Percentiles rank a stretch among this genome's conserved stretches.
phyloP scores from a whole-genome alignment of 2,113 vertebrate species.

The Macrotus californicus region DNA sequence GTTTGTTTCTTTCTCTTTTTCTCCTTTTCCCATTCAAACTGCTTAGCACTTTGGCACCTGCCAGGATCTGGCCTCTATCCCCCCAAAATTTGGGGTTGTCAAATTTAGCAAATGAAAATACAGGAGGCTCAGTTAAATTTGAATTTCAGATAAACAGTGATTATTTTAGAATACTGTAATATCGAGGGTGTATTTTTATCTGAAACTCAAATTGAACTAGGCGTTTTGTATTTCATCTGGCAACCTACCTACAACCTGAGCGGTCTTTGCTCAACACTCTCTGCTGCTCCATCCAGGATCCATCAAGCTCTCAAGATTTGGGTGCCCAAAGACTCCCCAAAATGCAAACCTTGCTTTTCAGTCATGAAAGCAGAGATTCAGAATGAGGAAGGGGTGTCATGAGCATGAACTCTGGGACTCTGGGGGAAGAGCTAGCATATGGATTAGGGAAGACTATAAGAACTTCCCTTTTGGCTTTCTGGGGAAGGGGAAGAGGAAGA shows the following conservation, averaged over 20 bases:
- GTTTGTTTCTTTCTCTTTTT: background rate
- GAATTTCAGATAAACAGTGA: background rate
- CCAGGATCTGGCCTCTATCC: background rate
- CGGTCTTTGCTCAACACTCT: background rate
- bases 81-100: background rate
- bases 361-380: background rate
- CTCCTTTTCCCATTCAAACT: background rate
- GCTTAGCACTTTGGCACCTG: background rate
- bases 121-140: background rate
- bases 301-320: background rate
- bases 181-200: background rate
- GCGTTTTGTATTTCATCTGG: background rate
- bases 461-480: background rate
- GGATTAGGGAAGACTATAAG: background rate
- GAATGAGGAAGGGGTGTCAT: too few species aligned
- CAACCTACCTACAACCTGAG: background rate
- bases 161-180: background rate
- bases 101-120: slow-evolving; percentile 2
- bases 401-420: background rate
- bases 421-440: background rate
- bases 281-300: background rate
- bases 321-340: background rate
- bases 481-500: too few species aligned
- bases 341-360: background rate
- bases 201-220: background rate